Conservation (phyloP, 2,797 vertebrate species). For the Agapornis canus region DNA sequence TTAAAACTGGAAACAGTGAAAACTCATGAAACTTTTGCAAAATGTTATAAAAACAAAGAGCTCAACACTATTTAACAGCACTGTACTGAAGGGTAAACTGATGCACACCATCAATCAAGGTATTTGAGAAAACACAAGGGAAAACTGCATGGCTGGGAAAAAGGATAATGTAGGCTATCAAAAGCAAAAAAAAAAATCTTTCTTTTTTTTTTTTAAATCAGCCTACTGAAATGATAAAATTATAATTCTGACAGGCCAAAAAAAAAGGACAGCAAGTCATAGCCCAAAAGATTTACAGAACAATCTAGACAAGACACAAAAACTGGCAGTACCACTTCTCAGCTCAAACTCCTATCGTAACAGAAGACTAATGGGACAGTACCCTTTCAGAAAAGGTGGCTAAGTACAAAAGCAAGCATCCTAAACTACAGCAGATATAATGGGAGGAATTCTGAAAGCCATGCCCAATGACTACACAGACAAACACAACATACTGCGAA, state of each 20-base stretch:
- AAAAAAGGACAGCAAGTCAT: not conserved
- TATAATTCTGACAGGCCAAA: not conserved
- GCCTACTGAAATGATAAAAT: not conserved
- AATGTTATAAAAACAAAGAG: not conserved
- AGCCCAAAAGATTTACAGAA: not conserved
- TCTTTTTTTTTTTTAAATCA: not conserved
- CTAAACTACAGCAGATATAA: not conserved
- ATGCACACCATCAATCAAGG: not conserved
- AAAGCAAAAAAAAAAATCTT: not conserved
- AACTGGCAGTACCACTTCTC: not conserved
- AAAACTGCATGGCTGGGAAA: not conserved
- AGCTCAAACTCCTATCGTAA: not conserved
- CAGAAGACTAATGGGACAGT: not conserved
- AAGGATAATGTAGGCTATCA: not conserved
- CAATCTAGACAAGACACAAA: not conserved
- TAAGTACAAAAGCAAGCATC: not conserved
- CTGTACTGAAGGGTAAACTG: not conserved
- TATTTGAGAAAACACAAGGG: not conserved
- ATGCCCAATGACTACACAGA: not conserved
- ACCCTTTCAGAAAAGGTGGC: not conserved
- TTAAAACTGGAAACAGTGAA: not conserved
- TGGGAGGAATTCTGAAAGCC: not conserved
- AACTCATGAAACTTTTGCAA: not conserved
- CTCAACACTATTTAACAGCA: not conserved
- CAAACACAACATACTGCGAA: not conserved